Evolutionary conservation across 2,888 invertebrate genomes (phyloP).

Genomic region (Amiota mariae): DNA sequence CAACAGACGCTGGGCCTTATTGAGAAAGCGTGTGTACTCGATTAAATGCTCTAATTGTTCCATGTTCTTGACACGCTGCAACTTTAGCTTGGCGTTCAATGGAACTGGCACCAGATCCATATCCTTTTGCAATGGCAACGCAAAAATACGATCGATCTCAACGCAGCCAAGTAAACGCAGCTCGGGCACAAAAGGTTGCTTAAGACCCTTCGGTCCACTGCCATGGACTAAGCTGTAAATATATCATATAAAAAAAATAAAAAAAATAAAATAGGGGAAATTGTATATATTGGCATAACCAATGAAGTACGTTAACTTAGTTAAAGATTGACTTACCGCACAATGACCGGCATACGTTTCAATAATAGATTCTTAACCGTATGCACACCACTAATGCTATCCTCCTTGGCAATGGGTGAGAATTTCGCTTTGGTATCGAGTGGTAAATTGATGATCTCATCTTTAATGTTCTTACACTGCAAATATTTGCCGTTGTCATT

Average conservation of each 20-base stretch:
- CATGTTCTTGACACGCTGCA: slow-evolving; percentile 87
- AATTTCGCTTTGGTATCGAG: slow-evolving; percentile 93
- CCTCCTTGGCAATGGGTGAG: slow-evolving; percentile 92
- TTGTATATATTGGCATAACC: background rate
- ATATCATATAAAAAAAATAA: background rate
- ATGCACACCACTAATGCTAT: slow-evolving; percentile 95
- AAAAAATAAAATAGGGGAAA: background rate
- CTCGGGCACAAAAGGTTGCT: slow-evolving; percentile 89
- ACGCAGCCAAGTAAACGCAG: slow-evolving; percentile 87
- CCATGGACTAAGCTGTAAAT: slow-evolving; percentile 84
- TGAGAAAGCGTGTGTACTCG: slow-evolving; percentile 85
- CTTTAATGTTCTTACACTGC: slow-evolving; percentile 89
- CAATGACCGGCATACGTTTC: slow-evolving; percentile 93
- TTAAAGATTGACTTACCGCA: slow-evolving; percentile 75
- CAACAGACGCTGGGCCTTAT: slow-evolving; percentile 83
- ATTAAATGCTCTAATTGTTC: slow-evolving; percentile 83
- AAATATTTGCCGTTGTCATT: slow-evolving; percentile 85
- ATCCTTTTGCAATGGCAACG: slow-evolving; percentile 87
- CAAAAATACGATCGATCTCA: slow-evolving; percentile 88
- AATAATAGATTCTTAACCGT: slow-evolving; percentile 89
- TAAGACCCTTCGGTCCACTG: slow-evolving; percentile 87
- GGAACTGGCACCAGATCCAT: slow-evolving; percentile 88
- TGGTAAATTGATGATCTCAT: slow-evolving; percentile 86
- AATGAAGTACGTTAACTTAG: background rate
- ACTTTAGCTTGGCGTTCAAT: slow-evolving; percentile 87